Evolutionary conservation across 2,113 vertebrate genomes (phyloP).

Genomic region (Cranoglanis bouderius): DNA sequence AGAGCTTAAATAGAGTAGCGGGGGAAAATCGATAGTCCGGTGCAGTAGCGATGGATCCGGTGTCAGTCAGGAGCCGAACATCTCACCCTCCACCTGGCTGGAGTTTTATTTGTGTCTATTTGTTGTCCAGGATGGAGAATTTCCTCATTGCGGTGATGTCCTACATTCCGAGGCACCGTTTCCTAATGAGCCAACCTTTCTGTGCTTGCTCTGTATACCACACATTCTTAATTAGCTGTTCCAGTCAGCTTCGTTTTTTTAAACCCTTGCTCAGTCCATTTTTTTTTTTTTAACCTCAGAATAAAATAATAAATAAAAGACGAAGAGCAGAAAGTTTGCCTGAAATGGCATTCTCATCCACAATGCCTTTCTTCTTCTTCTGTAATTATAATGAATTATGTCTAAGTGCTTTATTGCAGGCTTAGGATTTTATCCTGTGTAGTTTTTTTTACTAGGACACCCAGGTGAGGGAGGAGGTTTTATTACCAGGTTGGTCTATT

Average conservation of each 20-base stretch:
- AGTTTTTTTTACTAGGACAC: neutral
- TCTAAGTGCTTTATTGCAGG: conserved; percentile 31
- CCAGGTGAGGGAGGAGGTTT: conserved; percentile 24
- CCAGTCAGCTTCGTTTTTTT: conserved; percentile 60
- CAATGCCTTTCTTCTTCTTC: conserved; percentile 10
- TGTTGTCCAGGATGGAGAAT: conserved; percentile 39
- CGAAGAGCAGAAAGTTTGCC: neutral
- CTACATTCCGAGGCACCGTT: conserved; percentile 27
- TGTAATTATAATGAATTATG: conserved; percentile 32
- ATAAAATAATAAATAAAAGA: conserved; percentile 7
- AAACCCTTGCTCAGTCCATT: neutral
- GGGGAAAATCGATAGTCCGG: conserved; percentile 69
- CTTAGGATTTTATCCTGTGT: conserved; percentile 3
- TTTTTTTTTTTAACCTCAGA: conserved; percentile 6
- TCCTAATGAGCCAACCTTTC: conserved; percentile 59
- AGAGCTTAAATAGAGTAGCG: conserved; percentile 62
- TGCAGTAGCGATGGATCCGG: conserved; percentile 69
- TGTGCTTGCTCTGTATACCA: conserved; percentile 60
- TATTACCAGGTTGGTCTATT: conserved; percentile 33
- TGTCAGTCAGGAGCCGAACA: conserved; percentile 67
- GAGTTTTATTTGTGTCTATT: conserved; percentile 57
- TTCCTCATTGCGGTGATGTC: conserved; percentile 37
- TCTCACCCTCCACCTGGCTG: conserved; percentile 54
- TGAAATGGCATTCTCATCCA: neutral
- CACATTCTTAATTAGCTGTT: conserved; percentile 66